phyloP scores from a whole-genome alignment of 2,797 vertebrate genomes.

The Myiotriccus ornatus region DNA sequence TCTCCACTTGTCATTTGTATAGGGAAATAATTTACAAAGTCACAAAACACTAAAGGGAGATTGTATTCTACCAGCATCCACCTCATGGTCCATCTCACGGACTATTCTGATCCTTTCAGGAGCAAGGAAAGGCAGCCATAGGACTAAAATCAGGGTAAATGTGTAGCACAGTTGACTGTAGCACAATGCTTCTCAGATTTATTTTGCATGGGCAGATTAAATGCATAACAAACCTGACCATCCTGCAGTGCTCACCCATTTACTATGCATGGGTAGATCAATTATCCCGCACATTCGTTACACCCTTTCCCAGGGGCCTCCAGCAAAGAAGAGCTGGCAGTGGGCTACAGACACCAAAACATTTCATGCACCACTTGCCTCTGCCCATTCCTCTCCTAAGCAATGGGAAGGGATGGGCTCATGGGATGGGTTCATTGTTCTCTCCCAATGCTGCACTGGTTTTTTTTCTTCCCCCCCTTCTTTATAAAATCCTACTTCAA shows the following conservation, averaged over 20 bases:
- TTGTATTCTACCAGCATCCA: background rate
- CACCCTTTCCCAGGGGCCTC: conserved; percentile 27
- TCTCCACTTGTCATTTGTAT: background rate
- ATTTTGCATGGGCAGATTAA: conserved; percentile 20
- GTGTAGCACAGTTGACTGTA: background rate
- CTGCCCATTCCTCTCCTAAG: background rate
- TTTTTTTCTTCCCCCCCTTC: background rate
- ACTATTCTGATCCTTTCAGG: background rate
- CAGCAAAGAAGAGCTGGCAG: conserved; percentile 9
- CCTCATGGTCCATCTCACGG: background rate
- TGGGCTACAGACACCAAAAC: conserved; percentile 31
- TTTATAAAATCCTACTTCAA: background rate
- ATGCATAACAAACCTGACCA: background rate
- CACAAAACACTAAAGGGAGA: background rate
- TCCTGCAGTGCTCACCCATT: background rate
- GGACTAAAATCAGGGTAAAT: background rate
- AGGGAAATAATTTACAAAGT: background rate
- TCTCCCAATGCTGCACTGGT: background rate
- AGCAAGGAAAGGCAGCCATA: background rate
- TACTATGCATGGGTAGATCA: conserved; percentile 41
- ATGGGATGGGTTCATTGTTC: background rate
- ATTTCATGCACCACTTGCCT: conserved; percentile 34
- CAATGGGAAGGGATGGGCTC: background rate
- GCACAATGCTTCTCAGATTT: conserved; percentile 11
- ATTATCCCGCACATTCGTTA: conserved; percentile 44